A percentile compares a stretch with the other conserved stretches of the same genome.
Conservation (phyloP, 30 jellyfish, hydroid and myxozoan species). For the Aurelia aurita complex sp. Pacific region DNA sequence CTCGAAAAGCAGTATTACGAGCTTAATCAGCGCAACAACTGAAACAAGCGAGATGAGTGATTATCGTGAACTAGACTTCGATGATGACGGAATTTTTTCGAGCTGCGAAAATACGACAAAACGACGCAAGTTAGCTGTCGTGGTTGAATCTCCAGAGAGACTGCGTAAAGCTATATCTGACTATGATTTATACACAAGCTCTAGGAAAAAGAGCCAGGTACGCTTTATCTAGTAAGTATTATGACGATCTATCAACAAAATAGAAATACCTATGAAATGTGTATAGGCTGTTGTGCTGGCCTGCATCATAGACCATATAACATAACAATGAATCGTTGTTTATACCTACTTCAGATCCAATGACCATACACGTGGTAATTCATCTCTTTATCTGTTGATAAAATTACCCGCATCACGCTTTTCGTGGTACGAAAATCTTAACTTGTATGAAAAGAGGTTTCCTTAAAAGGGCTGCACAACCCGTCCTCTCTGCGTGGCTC, state of each 20-base stretch:
- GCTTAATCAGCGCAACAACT: conserved; percentile 34
- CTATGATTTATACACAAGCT: conserved; percentile 3
- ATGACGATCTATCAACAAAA: background rate
- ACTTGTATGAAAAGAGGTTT: too few relatives aligned
- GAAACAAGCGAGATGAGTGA: conserved; percentile 7
- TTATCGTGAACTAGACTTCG: conserved; percentile 9
- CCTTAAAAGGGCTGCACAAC: too few relatives aligned
- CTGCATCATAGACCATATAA: too few relatives aligned
- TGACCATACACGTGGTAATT: too few relatives aligned
- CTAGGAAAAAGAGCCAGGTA: conserved; percentile 2
- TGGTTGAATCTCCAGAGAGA: conserved; percentile 13
- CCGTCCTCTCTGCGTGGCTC: too few relatives aligned
- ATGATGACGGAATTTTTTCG: background rate
- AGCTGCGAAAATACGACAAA: background rate
- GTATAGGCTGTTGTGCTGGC: too few relatives aligned
- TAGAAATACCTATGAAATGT: background rate
- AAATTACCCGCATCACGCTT: too few relatives aligned
- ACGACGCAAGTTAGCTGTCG: conserved; percentile 33
- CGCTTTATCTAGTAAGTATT: conserved; percentile 4
- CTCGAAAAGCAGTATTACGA: conserved; percentile 49
- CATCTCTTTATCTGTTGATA: too few relatives aligned
- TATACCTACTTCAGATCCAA: too few relatives aligned
- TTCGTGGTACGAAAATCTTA: too few relatives aligned
- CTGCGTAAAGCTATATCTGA: conserved; percentile 40
- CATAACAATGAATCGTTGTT: too few relatives aligned